Evolutionary conservation across 2,888 invertebrate genomes (phyloP).

Genomic region (Ecliptopera silaceata): DNA sequence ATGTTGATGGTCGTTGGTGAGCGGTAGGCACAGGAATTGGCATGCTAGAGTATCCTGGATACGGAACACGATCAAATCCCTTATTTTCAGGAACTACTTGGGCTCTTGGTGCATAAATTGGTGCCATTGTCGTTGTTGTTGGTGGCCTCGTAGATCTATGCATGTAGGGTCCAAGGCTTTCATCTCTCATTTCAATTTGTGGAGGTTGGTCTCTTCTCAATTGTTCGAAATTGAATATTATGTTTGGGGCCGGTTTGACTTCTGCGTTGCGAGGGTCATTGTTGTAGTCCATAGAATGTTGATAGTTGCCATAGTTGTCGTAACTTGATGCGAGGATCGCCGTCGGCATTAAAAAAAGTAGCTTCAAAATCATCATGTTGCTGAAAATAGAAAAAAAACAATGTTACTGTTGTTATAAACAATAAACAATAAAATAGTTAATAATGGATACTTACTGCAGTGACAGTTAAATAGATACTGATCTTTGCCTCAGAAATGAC

Average conservation of each 20-base stretch:
- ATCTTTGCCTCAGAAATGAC: neutral
- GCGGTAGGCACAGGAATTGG: constrained; percentile 5
- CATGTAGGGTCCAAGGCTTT: constrained; percentile 51
- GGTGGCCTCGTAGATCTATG: constrained; percentile 41
- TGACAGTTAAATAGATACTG: constrained; percentile 3
- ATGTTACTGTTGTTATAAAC: constrained; percentile 7
- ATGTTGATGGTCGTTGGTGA: constrained; percentile 19
- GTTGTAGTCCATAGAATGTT: constrained; percentile 23
- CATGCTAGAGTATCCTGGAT: constrained; percentile 7
- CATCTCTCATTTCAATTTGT: constrained; percentile 51
- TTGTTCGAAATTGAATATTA: constrained; percentile 52
- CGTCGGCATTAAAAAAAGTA: constrained; percentile 40
- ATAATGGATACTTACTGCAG: neutral
- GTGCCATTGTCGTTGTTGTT: constrained; percentile 39
- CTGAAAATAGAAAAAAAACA: constrained; percentile 8
- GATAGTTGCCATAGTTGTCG: constrained; percentile 30
- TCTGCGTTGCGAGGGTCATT: constrained; percentile 31
- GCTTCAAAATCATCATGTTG: constrained; percentile 43
- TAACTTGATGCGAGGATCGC: constrained; percentile 39
- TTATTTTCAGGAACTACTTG: neutral
- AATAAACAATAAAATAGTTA: too few relatives aligned
- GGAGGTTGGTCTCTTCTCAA: constrained; percentile 46
- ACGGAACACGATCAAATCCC: constrained; percentile 3
- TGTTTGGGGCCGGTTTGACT: constrained; percentile 41
- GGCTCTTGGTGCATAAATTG: constrained; percentile 21